These are phyloP conservation scores for Cynopterus sphinx DNA, from an alignment of 2,797 vertebrate genomes.

Conservation along the genomic window DNA sequence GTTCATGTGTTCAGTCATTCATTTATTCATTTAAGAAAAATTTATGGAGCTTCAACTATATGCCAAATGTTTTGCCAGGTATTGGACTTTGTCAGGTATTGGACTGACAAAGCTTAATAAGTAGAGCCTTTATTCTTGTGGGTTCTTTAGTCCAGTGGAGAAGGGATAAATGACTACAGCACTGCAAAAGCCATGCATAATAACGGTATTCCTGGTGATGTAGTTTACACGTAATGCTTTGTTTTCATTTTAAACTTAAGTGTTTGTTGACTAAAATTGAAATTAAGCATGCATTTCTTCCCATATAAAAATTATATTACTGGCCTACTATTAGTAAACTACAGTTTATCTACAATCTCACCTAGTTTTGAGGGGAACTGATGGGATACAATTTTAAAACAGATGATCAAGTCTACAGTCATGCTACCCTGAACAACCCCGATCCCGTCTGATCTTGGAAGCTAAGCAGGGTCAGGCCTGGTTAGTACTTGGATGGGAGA, in stretches of 20 bases:
- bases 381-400: constrained; percentile 33
- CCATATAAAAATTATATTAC: not conserved
- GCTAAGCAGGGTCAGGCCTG: no score
- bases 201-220: not conserved
- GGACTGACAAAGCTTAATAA: not conserved
- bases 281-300: constrained; percentile 20
- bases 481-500: no score
- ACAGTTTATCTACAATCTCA: constrained; percentile 24
- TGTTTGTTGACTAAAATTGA: constrained; percentile 35
- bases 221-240: not conserved
- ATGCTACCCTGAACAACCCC: no score
- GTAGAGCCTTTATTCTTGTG: not conserved
- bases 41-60: not conserved
- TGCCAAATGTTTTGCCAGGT: not conserved
- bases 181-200: not conserved
- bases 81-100: not conserved
- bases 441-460: no score
- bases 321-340: not conserved
- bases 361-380: not conserved
- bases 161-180: not conserved
- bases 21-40: not conserved
- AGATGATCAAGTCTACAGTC: not conserved
- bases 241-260: not conserved
- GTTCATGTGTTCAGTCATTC: not conserved
- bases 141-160: not conserved